phyloP scores from a whole-genome alignment of 1,140 invertebrate species.

The Rhynchophorus ferrugineus region DNA sequence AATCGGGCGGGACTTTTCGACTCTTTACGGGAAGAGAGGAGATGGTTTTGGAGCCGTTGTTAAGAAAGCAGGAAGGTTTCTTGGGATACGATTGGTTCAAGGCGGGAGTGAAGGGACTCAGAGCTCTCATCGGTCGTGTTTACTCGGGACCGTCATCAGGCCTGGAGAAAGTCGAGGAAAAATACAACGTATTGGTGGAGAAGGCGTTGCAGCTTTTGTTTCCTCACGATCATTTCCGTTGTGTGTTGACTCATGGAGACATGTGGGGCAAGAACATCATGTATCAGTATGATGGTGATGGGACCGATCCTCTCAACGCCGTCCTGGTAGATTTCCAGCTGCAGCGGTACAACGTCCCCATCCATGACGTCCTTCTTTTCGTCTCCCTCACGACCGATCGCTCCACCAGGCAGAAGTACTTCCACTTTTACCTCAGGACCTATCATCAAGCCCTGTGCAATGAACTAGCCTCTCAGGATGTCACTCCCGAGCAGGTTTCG shows the following conservation, averaged over 20 bases:
- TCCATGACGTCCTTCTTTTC: constrained; percentile 15
- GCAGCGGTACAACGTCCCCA: constrained; percentile 40
- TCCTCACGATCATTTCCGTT: constrained; percentile 44
- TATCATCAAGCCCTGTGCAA: constrained; percentile 8
- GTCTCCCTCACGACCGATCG: constrained; percentile 12
- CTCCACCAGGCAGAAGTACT: constrained; percentile 5
- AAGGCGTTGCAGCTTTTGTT: constrained; percentile 42
- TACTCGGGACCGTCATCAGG: constrained; percentile 29
- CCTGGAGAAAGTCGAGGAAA: constrained; percentile 33
- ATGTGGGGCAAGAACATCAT: constrained; percentile 57
- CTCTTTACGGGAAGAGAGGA: constrained; percentile 42
- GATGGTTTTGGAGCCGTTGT: constrained; percentile 44
- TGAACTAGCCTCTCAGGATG: not conserved
- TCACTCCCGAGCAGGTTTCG: not conserved
- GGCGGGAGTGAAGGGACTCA: constrained; percentile 40
- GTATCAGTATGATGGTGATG: constrained; percentile 43
- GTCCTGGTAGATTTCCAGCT: constrained; percentile 57
- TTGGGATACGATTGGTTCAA: constrained; percentile 40
- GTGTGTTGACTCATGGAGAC: constrained; percentile 52
- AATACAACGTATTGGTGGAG: constrained; percentile 33
- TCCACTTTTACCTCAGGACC: constrained; percentile 11
- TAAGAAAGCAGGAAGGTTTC: constrained; percentile 36
- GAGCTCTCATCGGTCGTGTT: constrained; percentile 42
- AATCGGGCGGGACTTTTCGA: constrained; percentile 15
- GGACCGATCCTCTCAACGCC: constrained; percentile 32